Percentiles rank a stretch among this genome's conserved stretches.
Evolutionary conservation across 2,113 vertebrate species (phyloP).

Genomic region (Hassar affinis): DNA sequence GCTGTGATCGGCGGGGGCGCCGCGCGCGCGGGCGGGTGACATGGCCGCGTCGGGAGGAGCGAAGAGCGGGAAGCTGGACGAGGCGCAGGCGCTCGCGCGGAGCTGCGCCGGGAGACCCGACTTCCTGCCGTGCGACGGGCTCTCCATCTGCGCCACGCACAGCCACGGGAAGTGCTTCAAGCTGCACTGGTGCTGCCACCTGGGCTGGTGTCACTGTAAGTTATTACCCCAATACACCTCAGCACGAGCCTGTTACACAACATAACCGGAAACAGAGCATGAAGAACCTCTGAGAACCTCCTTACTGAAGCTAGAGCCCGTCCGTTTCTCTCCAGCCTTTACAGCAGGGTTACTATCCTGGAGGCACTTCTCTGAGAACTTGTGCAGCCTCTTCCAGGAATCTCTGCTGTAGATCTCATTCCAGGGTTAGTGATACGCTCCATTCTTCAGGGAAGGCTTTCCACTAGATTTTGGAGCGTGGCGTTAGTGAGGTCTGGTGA

Average conservation of each 20-base stretch:
- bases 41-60: slow-evolving; percentile 50
- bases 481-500: too few species aligned
- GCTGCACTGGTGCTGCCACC: slow-evolving; percentile 98
- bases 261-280: not conserved
- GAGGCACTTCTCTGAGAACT: not conserved
- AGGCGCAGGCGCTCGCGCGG: slow-evolving; percentile 92
- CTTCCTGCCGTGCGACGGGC: slow-evolving; percentile 96
- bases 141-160: slow-evolving; percentile 96
- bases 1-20: slow-evolving; percentile 33
- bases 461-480: too few species aligned
- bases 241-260: not conserved
- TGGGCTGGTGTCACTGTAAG: slow-evolving; percentile 99
- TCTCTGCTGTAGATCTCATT: too few species aligned
- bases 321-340: not conserved
- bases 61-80: slow-evolving; percentile 88
- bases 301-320: not conserved
- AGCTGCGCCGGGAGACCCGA: slow-evolving; percentile 96
- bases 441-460: too few species aligned
- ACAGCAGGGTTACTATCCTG: not conserved
- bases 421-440: too few species aligned
- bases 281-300: not conserved
- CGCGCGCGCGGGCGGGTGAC: slow-evolving; percentile 6
- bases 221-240: slow-evolving; percentile 49
- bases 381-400: not conserved
- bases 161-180: slow-evolving; percentile 99